Base-by-base conservation (phyloP, 2,113 vertebrate genomes). In the Lonchura striata region DNA sequence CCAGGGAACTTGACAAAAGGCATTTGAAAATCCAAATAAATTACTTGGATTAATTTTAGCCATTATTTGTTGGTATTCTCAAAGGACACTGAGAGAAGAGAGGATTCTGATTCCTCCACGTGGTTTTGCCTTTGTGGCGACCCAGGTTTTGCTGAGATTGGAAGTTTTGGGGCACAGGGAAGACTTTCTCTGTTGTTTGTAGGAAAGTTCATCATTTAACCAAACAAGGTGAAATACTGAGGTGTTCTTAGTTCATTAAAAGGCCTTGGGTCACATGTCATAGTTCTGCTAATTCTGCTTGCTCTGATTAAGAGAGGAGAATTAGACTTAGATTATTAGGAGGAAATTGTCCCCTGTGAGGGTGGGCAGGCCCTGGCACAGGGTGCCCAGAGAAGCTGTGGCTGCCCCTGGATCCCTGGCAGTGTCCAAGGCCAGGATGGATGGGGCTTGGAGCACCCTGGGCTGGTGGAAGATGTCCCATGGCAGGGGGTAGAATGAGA, bases 11-110 rank as follows among this genome's bases (percentile, higher is more conserved):
- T 30, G n/a, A 92, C 72, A 81, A 94, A 92, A 95, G 33, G 54
- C 6, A 15, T 88, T 81, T 83, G 64, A 93, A 97, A 96, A 86
- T 66, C 46, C 87, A 90, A 82, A 90, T 90, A 88, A 52, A 92
- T 94, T 83, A 83, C 82, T 93, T 63, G 27, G 68, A 56, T 79
- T 91, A 82, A 90, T 95, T 96, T 94, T 88, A 90, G 35, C 69
- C 63, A 44, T 95, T 80, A 90, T 94, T 92, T 92, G 22, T 86
- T 81, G 47, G 44, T 83, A 20, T 81, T 85, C 82, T 92, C 76
- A 75, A 60, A 74, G 49, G 60, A 71, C 61, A 22, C 15, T 13
- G 21, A 59, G 39, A 60, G 63, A 92, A 70, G 1, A 81, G 31
- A 70, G 27, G 5, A 8, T 14, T 65, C 39, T 53, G 17, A 75